These are phyloP conservation scores for Calameuta idolon DNA, from an alignment of 2,888 invertebrate genomes.

Conservation along the genomic window DNA sequence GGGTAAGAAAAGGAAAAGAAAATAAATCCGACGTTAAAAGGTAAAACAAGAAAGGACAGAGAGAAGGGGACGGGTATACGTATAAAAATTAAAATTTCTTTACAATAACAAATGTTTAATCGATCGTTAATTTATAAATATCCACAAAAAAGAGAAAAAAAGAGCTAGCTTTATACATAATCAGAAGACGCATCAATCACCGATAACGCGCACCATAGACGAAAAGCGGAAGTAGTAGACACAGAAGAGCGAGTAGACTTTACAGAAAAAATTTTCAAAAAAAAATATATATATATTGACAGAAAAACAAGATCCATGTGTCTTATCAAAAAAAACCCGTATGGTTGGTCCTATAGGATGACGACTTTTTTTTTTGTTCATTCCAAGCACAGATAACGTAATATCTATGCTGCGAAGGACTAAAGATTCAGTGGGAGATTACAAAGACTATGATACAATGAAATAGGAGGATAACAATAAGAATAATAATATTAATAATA, in stretches of 20 bases:
- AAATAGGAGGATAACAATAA: constrained; percentile 4
- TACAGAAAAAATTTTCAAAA: neutral
- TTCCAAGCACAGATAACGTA: neutral
- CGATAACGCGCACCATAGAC: constrained; percentile 4
- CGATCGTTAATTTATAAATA: constrained; percentile 9
- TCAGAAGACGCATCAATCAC: constrained; percentile 11
- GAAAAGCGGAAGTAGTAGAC: constrained; percentile 13
- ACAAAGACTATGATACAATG: constrained; percentile 28
- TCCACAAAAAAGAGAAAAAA: neutral
- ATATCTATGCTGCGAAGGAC: neutral
- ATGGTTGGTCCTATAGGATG: neutral
- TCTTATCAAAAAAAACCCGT: neutral
- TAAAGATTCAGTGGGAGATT: neutral
- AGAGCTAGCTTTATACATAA: constrained; percentile 13
- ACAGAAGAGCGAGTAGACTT: neutral
- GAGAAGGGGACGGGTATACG: neutral
- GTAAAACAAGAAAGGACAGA: neutral
- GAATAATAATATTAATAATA: neutral
- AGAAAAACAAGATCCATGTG: neutral
- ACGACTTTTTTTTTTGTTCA: neutral
- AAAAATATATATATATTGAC: neutral
- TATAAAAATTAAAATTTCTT: constrained; percentile 1
- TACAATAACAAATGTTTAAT: neutral
- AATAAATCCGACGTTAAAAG: constrained; percentile 4
- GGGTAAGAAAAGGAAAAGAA: neutral